These are phyloP conservation scores for Lycodopsis pacificus DNA, from an alignment of 2,797 vertebrate species.

Conservation along the genomic window DNA sequence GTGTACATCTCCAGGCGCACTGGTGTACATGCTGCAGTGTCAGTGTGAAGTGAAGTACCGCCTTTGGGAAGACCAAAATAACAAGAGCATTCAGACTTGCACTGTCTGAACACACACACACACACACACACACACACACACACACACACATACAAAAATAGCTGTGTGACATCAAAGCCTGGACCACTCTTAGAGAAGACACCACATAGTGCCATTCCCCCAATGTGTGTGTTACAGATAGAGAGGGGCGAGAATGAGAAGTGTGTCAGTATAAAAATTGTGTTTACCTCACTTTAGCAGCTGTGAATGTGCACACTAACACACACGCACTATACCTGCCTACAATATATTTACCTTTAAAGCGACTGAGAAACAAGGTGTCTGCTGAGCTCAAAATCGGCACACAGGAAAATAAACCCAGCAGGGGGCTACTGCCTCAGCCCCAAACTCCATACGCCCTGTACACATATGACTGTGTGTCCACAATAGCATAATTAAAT, in stretches of 20 bases:
- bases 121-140: constrained; percentile 17
- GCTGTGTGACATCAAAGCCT: constrained; percentile 36
- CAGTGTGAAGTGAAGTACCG: constrained; percentile 30
- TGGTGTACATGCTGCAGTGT: constrained; percentile 29
- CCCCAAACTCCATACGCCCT: background rate
- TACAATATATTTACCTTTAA: background rate
- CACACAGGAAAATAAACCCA: background rate
- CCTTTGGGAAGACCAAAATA: constrained; percentile 51
- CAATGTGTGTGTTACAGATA: constrained; percentile 4
- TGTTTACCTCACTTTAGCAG: background rate
- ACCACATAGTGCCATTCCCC: background rate
- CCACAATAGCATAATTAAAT: background rate
- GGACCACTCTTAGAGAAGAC: constrained; percentile 3
- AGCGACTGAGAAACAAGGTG: background rate
- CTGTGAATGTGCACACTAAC: background rate
- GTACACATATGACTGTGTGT: background rate
- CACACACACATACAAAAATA: constrained; percentile 29
- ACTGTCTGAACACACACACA: constrained; percentile 19
- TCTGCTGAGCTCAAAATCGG: background rate
- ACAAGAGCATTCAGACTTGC: constrained; percentile 35
- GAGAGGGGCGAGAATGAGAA: background rate
- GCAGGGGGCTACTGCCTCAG: background rate
- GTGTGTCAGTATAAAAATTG: background rate
- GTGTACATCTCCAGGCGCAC: constrained; percentile 13
- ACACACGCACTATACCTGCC: background rate